Evolutionary conservation across 2,113 vertebrate genomes (phyloP).

Genomic region (Romanogobio albipinnatus): DNA sequence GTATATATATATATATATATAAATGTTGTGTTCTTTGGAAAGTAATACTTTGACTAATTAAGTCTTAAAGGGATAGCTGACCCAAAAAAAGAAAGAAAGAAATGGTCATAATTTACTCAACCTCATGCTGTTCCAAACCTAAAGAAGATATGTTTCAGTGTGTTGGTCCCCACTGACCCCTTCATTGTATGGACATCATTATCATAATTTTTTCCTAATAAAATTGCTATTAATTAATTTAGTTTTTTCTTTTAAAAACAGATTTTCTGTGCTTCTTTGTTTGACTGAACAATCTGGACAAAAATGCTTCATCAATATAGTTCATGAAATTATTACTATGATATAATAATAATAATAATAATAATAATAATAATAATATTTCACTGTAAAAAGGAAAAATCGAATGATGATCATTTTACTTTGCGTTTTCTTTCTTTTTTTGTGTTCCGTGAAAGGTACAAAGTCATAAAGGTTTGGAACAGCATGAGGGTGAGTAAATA

Average conservation of each 20-base stretch:
- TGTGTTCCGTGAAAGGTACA: neutral
- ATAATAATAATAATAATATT: no score
- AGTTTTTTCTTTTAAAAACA: no score
- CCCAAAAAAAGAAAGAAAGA: no score
- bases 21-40: neutral
- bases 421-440: neutral
- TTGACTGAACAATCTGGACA: neutral
- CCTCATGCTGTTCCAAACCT: neutral
- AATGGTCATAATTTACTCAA: no score
- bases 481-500: neutral
- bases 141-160: neutral
- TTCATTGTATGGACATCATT: neutral
- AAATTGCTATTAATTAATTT: no score
- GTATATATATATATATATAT: no score
- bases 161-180: neutral
- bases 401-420: no score
- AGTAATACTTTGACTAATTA: slow-evolving; percentile 15
- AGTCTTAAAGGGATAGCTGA: neutral
- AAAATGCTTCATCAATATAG: no score
- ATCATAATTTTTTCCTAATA: neutral
- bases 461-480: neutral
- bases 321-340: no score
- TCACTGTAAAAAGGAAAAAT: neutral
- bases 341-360: no score
- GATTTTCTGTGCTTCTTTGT: neutral